A percentile compares a stretch with the other conserved stretches of the same genome.
Conservation (phyloP, 2,888 invertebrate genomes). For the Oegoconia quadripuncta region DNA sequence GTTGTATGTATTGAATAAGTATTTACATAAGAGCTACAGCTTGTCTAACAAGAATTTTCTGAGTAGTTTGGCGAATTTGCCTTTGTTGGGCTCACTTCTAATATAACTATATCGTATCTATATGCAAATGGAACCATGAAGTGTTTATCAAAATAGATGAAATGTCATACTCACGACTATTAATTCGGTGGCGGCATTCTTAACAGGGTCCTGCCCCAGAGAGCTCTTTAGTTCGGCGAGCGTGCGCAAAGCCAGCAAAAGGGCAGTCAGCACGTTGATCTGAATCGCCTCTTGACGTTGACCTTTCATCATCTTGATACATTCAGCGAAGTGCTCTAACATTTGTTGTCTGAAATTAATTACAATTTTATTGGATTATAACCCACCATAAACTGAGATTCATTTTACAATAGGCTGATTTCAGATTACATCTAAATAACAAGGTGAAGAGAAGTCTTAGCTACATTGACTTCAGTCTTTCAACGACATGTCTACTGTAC, state of each 20-base stretch:
- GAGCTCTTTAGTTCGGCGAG: slow-evolving; percentile 91
- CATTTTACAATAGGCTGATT: too few species aligned
- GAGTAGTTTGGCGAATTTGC: too few species aligned
- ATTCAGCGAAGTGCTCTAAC: slow-evolving; percentile 97
- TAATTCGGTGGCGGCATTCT: slow-evolving; percentile 88
- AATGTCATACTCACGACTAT: slow-evolving; percentile 81
- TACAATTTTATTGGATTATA: too few species aligned
- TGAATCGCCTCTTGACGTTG: slow-evolving; percentile 96
- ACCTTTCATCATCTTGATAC: slow-evolving; percentile 95
- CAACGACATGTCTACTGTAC: too few species aligned
- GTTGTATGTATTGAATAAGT: too few species aligned
- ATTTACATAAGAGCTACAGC: too few species aligned
- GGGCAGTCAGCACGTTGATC: slow-evolving; percentile 96
- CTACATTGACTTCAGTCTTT: not conserved
- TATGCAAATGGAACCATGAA: too few species aligned
- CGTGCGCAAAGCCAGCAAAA: slow-evolving; percentile 92
- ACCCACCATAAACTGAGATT: too few species aligned
- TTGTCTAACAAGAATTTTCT: too few species aligned
- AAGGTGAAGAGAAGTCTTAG: not conserved
- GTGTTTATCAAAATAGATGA: not conserved
- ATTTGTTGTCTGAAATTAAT: slow-evolving; percentile 85
- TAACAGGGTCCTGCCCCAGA: slow-evolving; percentile 93
- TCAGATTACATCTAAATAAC: too few species aligned
- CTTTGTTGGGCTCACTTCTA: too few species aligned
- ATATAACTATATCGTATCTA: too few species aligned